phyloP scores from a whole-genome alignment of 2,113 vertebrate species.

The Cygnus buccinator region DNA sequence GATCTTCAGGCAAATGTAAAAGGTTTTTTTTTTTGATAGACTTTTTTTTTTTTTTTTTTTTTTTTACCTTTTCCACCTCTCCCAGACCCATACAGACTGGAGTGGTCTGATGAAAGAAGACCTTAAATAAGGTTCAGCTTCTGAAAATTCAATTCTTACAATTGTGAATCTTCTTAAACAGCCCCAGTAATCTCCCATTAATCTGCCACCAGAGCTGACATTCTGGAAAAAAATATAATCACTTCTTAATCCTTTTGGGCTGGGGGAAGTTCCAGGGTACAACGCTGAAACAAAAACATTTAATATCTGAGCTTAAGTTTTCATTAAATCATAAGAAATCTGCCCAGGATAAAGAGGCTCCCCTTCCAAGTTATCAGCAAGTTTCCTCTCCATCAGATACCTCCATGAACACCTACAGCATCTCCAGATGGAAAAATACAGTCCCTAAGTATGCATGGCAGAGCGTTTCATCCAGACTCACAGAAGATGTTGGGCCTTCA shows the following conservation, averaged over 20 bases:
- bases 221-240: not conserved
- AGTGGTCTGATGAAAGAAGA: not conserved
- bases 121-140: not conserved
- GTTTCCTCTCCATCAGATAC: not conserved
- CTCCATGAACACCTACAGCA: not conserved
- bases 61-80: not conserved
- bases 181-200: constrained; percentile 10
- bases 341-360: not conserved
- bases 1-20: not conserved
- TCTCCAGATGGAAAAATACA: not conserved
- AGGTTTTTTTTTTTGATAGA: not conserved
- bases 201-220: constrained; percentile 17
- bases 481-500: not conserved
- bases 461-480: not conserved
- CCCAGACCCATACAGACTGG: rapidly evolving
- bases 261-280: not conserved
- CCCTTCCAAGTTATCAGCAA: not conserved
- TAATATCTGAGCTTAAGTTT: not conserved
- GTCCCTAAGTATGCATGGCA: not conserved
- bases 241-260: constrained; percentile 1
- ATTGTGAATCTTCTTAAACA: constrained; percentile 36
- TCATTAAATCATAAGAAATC: not conserved
- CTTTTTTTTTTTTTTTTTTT: not conserved
- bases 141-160: not conserved
- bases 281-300: not conserved